Percentiles rank a stretch among this genome's conserved stretches.
phyloP scores from a whole-genome alignment of 2,113 vertebrate genomes.

The Sylvietta virens region DNA sequence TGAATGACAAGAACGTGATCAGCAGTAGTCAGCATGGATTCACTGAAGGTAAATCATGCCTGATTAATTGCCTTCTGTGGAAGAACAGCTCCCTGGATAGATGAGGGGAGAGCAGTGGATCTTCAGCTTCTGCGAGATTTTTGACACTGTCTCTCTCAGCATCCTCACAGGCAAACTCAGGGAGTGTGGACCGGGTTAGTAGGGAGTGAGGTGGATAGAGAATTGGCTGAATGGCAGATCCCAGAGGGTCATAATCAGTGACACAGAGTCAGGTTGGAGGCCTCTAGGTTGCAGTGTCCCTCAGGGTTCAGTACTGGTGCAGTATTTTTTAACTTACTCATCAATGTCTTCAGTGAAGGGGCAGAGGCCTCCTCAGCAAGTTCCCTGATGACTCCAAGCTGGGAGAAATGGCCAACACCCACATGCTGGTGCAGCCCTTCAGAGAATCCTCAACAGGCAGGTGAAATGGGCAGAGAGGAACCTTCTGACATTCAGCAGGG shows the following conservation, averaged over 20 bases:
- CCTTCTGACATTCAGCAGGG: not conserved
- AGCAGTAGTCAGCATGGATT: not conserved
- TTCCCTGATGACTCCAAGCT: not conserved
- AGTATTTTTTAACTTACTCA: not conserved
- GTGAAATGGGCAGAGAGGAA: not conserved
- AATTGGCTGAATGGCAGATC: not conserved
- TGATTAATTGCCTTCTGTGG: not conserved
- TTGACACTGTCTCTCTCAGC: not conserved
- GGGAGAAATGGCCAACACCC: not conserved
- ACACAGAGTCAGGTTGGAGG: not conserved
- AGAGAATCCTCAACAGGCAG: not conserved
- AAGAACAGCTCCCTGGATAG: not conserved
- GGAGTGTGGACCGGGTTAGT: not conserved
- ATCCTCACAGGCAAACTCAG: not conserved
- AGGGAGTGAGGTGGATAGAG: not conserved
- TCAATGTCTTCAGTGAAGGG: rapidly evolving
- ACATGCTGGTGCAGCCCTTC: not conserved
- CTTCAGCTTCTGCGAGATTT: not conserved
- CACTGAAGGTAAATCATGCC: not conserved
- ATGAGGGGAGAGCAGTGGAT: not conserved
- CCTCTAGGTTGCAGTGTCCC: not conserved
- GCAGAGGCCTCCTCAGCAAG: not conserved
- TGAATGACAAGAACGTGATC: not conserved
- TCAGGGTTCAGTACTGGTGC: not conserved
- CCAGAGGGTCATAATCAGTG: not conserved